phyloP scores from a whole-genome alignment of 2,113 vertebrate genomes.

The Mesembrinibis cayennensis region DNA sequence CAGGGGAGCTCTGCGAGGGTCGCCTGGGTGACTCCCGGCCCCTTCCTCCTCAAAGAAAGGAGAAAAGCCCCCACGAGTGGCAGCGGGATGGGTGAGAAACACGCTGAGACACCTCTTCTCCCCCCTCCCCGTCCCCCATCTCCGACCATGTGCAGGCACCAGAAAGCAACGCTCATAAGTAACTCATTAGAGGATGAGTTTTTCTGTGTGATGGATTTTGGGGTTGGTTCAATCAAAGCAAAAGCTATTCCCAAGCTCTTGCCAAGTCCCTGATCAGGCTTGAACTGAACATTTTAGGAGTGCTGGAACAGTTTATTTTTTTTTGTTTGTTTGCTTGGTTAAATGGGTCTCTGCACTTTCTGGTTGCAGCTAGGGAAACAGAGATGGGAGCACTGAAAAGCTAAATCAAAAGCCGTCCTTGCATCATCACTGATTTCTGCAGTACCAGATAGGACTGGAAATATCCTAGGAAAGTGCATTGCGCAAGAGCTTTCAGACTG shows the following conservation, averaged over 20 bases:
- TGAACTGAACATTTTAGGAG: background rate
- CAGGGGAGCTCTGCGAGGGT: background rate
- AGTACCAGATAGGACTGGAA: background rate
- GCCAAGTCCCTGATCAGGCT: background rate
- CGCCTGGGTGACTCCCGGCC: background rate
- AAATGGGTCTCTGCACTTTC: background rate
- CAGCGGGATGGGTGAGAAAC: background rate
- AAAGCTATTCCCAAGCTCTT: slow-evolving; percentile 4
- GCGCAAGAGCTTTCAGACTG: background rate
- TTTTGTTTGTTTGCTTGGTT: background rate
- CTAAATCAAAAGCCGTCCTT: background rate
- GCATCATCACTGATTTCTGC: background rate
- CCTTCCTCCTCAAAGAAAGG: background rate
- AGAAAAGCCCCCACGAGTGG: background rate
- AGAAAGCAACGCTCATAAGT: background rate
- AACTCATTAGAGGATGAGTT: background rate
- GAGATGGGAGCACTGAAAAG: background rate
- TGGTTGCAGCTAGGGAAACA: background rate
- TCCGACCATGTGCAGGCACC: background rate
- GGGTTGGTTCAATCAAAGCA: slow-evolving; percentile 2
- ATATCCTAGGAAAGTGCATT: background rate
- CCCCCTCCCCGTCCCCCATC: accelerated
- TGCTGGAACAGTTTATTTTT: background rate
- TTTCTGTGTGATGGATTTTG: background rate
- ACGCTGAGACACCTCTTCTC: background rate